Conservation (phyloP, 2,797 vertebrate species). For the Amniataba percoides region DNA sequence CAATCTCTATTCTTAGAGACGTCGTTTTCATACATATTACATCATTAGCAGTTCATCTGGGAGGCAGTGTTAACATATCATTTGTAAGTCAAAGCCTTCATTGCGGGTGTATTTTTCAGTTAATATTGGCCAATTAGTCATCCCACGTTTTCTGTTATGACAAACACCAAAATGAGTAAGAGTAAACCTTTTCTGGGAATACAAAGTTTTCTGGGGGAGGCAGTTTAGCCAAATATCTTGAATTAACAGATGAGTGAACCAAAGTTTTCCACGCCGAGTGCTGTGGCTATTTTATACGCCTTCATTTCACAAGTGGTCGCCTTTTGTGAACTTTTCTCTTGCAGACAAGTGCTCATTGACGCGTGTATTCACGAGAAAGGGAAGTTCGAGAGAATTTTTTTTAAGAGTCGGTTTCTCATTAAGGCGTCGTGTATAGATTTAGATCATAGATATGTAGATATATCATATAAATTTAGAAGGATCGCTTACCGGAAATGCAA, state of each 20-base stretch:
- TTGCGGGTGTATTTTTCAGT: slow-evolving; percentile 2
- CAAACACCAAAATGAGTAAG: neutral
- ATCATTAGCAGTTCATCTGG: slow-evolving; percentile 10
- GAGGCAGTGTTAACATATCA: slow-evolving; percentile 4
- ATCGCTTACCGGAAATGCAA: no score
- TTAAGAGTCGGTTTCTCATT: neutral
- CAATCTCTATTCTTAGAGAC: neutral
- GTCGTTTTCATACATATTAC: neutral
- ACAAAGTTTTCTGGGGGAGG: neutral
- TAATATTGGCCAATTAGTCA: slow-evolving; percentile 9
- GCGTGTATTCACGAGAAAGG: neutral
- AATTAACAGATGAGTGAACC: neutral
- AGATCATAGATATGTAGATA: no score
- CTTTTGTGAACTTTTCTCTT: slow-evolving; percentile 14
- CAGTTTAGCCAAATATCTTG: neutral
- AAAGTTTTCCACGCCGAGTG: neutral
- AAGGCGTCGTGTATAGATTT: no score
- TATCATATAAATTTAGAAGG: no score
- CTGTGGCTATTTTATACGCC: neutral
- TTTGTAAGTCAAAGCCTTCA: slow-evolving; percentile 14
- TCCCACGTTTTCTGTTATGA: neutral
- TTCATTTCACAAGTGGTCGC: slow-evolving; percentile 15
- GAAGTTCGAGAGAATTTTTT: slow-evolving; percentile 21
- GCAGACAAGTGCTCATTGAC: neutral
- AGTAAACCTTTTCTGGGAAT: neutral